Conservation (phyloP, 2,113 vertebrate genomes). For the Phrynosoma blainvillii region DNA sequence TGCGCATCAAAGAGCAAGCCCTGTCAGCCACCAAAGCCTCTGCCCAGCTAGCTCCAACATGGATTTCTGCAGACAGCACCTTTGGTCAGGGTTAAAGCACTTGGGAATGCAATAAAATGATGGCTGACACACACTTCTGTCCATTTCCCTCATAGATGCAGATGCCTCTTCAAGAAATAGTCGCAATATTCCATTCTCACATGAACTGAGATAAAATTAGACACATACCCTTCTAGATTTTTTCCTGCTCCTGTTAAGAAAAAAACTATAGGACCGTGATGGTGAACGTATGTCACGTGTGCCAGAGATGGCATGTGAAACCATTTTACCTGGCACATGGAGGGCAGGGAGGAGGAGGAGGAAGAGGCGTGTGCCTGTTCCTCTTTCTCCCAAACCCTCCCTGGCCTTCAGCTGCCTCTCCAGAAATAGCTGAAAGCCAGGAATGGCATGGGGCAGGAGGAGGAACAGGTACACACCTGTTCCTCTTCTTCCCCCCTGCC, state of each 20-base stretch:
- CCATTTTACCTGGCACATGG: too few species aligned
- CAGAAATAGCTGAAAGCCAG: too few species aligned
- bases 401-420: too few species aligned
- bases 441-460: too few species aligned
- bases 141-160: not conserved
- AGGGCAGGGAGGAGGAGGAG: too few species aligned
- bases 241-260: not conserved
- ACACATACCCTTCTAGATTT: not conserved
- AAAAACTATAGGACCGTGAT: not conserved
- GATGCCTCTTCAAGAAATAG: not conserved
- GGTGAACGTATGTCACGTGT: too few species aligned
- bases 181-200: not conserved
- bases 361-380: too few species aligned
- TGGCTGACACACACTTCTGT: not conserved
- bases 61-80: conserved; percentile 56
- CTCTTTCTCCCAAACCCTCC: too few species aligned
- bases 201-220: not conserved
- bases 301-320: too few species aligned
- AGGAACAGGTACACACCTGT: too few species aligned
- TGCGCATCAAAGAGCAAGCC: conserved; percentile 68
- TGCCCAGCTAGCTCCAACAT: conserved; percentile 50
- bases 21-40: conserved; percentile 57
- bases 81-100: conserved; percentile 61
- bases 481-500: too few species aligned
- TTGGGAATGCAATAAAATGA: conserved; percentile 46